These are phyloP conservation scores for Echinops telfairi DNA, from an alignment of 2,113 vertebrate species.

Conservation along the genomic window DNA sequence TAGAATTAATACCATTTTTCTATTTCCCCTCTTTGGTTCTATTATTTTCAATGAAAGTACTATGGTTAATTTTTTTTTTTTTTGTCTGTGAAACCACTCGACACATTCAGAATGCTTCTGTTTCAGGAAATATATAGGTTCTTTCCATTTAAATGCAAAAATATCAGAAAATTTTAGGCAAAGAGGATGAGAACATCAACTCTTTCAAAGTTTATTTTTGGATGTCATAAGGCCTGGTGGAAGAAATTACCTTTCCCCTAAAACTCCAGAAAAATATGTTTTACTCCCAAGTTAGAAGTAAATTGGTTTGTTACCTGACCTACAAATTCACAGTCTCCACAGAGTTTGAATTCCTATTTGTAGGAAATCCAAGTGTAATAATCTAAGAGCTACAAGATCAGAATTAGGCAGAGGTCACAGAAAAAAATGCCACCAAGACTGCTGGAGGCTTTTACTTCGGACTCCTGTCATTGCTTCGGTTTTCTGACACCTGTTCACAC, in stretches of 20 bases:
- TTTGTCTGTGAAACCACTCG: neutral
- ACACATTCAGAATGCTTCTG: neutral
- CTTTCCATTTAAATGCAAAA: constrained; percentile 40
- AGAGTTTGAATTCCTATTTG: constrained; percentile 64
- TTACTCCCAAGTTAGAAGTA: constrained; percentile 50
- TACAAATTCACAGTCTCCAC: constrained; percentile 25
- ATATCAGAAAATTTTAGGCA: constrained; percentile 60
- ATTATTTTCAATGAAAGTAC: constrained; percentile 42
- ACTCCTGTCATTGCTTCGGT: neutral
- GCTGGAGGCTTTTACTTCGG: neutral
- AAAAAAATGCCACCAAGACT: neutral
- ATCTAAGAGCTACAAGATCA: constrained; percentile 19
- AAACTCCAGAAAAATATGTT: constrained; percentile 47
- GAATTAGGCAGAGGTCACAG: constrained; percentile 17
- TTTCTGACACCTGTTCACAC: neutral
- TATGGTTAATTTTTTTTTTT: constrained; percentile 8
- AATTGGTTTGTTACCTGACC: constrained; percentile 52
- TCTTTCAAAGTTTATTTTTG: constrained; percentile 41
- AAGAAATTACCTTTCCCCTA: constrained; percentile 53
- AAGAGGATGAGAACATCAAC: constrained; percentile 8
- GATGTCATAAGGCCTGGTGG: neutral
- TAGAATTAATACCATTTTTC: neutral
- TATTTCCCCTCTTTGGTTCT: neutral
- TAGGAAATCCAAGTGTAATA: constrained; percentile 56
- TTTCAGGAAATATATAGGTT: constrained; percentile 12